phyloP scores from a whole-genome alignment of 2,888 invertebrate genomes.

The Charanyca ferruginea region DNA sequence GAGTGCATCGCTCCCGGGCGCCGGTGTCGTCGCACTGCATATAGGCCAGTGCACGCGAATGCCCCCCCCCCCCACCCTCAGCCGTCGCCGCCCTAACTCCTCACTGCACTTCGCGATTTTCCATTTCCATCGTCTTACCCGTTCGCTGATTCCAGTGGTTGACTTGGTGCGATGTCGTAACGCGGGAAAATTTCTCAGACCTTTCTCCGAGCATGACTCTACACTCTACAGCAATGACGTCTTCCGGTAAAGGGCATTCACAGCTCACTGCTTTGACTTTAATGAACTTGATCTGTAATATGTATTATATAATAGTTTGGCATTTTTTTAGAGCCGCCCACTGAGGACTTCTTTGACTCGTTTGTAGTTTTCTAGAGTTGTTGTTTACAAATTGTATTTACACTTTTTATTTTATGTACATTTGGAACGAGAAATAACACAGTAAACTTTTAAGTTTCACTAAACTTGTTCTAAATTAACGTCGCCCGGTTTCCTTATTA shows the following conservation, averaged over 20 bases:
- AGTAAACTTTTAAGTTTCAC: background rate
- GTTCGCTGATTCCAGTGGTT: conserved; percentile 83
- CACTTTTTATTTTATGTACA: background rate
- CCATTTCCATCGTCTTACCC: conserved; percentile 86
- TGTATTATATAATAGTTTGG: conserved; percentile 36
- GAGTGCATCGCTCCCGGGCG: conserved; percentile 91
- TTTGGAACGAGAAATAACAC: background rate
- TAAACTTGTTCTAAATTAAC: background rate
- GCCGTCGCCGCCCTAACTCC: conserved; percentile 63
- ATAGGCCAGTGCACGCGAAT: conserved; percentile 91
- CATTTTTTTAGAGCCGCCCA: conserved; percentile 21
- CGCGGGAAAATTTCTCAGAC: conserved; percentile 81
- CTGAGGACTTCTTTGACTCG: background rate
- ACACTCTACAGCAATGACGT: conserved; percentile 67
- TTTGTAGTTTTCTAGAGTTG: background rate
- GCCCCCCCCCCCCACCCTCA: conserved; percentile 72
- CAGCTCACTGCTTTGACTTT: conserved; percentile 70
- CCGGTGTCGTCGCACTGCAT: conserved; percentile 91
- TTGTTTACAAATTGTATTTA: background rate
- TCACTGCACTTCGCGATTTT: conserved; percentile 87
- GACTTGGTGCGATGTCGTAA: conserved; percentile 80
- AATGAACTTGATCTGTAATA: conserved; percentile 62
- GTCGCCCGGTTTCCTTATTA: background rate
- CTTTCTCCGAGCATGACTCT: conserved; percentile 78
- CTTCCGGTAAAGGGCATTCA: conserved; percentile 81